Percentiles rank a stretch among this genome's conserved stretches.
phyloP scores from a whole-genome alignment of 2,113 vertebrate species.

The Psettodes erumei region DNA sequence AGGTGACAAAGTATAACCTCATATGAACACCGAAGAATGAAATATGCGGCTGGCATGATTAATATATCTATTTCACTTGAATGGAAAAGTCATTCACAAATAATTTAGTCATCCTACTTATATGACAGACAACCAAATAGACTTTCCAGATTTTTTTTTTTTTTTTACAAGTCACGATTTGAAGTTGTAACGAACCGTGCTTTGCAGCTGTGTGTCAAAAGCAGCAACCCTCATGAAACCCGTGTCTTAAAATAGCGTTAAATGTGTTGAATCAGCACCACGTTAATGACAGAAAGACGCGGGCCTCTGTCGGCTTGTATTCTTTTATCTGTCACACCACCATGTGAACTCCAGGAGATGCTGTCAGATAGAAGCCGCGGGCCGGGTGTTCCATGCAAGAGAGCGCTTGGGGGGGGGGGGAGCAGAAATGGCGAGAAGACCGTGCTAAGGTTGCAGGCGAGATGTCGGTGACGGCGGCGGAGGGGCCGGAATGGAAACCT shows the following conservation, averaged over 20 bases:
- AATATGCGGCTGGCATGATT: not conserved
- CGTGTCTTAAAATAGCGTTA: not conserved
- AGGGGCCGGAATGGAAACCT: conserved; percentile 49
- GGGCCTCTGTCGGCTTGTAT: too few relatives aligned
- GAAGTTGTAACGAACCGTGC: too few relatives aligned
- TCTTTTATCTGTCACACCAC: not conserved
- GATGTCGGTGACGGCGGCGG: not conserved
- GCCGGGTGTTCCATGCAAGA: conserved; percentile 6
- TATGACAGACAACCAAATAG: too few relatives aligned
- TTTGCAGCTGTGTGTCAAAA: not conserved
- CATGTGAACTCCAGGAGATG: conserved; percentile 21
- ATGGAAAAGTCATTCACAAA: not conserved
- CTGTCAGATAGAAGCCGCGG: not conserved
- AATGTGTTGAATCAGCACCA: not conserved
- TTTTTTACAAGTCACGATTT: not conserved
- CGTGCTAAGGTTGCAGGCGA: conserved; percentile 23
- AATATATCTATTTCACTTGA: not conserved
- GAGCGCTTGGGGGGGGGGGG: not conserved
- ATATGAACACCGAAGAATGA: not conserved
- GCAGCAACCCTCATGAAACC: not conserved
- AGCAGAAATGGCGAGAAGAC: not conserved
- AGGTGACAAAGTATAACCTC: too few relatives aligned
- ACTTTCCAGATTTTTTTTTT: not conserved
- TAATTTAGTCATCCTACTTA: too few relatives aligned
- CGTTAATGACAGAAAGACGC: not conserved